Percentiles rank a stretch among this genome's conserved stretches.
Evolutionary conservation across 2,113 vertebrate species (phyloP).

Genomic region (Plecotus auritus): DNA sequence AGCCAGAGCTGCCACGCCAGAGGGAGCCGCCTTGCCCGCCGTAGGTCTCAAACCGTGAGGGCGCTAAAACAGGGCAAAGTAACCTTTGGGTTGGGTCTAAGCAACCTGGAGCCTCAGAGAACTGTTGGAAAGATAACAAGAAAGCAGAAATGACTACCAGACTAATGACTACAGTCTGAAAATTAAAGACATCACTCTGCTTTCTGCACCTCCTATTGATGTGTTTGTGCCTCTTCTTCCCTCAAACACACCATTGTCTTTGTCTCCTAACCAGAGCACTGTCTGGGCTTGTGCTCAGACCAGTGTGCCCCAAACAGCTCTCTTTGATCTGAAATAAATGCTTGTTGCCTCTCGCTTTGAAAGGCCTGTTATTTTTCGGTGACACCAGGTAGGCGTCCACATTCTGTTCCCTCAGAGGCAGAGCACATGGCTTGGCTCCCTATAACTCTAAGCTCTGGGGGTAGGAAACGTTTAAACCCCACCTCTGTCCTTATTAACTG

Average conservation of each 20-base stretch:
- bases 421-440: background rate
- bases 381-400: background rate
- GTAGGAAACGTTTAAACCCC: background rate
- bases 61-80: background rate
- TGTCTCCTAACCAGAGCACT: background rate
- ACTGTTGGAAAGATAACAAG: background rate
- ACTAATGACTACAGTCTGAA: background rate
- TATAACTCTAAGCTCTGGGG: background rate
- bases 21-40: background rate
- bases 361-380: background rate
- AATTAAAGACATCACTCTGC: background rate
- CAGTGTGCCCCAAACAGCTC: background rate
- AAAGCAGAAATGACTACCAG: background rate
- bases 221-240: too few species aligned
- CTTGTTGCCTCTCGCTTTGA: background rate
- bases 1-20: background rate
- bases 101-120: too few species aligned
- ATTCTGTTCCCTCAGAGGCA: background rate
- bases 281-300: background rate
- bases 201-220: background rate
- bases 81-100: background rate
- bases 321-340: too few species aligned
- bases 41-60: background rate
- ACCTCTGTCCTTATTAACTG: background rate
- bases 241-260: background rate